Percentiles rank a stretch among this genome's conserved stretches.
phyloP scores from a whole-genome alignment of 1,140 invertebrate genomes.

The Atta cephalotes region DNA sequence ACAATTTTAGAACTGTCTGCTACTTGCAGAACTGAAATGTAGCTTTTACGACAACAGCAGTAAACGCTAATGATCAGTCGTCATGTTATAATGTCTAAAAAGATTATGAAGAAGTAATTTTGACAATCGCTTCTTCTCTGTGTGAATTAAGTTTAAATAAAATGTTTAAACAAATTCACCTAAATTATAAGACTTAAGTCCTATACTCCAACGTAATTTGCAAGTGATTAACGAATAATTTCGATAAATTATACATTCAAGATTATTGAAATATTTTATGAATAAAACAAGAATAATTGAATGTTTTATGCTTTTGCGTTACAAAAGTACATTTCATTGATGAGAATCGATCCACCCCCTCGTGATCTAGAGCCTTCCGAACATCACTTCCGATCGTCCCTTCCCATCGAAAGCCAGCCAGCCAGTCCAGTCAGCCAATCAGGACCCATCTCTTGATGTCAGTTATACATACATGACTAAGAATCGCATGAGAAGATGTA shows the following conservation, averaged over 20 bases:
- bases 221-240: not conserved
- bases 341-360: conserved; percentile 11
- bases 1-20: no score
- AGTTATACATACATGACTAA: conserved; percentile 75
- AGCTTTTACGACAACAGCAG: no score
- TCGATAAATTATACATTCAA: not conserved
- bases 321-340: not conserved
- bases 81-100: no score
- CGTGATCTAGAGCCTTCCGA: conserved; percentile 6
- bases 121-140: no score
- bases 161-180: not conserved
- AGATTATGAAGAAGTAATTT: no score
- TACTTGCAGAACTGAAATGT: no score
- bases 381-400: conserved; percentile 29
- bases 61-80: no score
- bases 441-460: conserved; percentile 67
- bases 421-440: not conserved
- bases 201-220: not conserved
- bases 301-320: not conserved
- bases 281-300: not conserved
- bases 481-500: conserved; percentile 84
- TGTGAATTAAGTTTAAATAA: not conserved
- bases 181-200: not conserved
- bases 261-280: not conserved
- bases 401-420: conserved; percentile 12